These are phyloP conservation scores for Geococcyx californianus DNA, from an alignment of 2,113 vertebrate genomes.

Conservation along the genomic window DNA sequence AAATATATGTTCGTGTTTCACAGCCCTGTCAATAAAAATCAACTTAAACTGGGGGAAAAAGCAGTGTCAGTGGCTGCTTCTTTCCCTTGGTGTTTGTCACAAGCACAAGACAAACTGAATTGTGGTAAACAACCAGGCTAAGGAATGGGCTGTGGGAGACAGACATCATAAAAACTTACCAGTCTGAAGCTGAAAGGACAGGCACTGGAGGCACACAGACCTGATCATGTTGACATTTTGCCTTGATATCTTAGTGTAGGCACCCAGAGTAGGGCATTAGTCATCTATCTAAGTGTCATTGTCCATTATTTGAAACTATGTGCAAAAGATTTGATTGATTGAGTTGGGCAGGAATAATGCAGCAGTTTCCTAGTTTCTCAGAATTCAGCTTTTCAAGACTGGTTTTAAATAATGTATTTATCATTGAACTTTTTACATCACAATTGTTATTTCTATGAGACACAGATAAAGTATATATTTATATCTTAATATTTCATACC, in stretches of 20 bases:
- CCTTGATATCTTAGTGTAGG: not conserved
- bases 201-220: not conserved
- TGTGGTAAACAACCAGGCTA: not conserved
- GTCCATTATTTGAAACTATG: not conserved
- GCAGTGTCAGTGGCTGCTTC: not conserved
- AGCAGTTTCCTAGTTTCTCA: not conserved
- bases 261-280: not conserved
- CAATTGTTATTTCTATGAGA: not conserved
- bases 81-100: not conserved
- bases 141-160: not conserved
- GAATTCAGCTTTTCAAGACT: not conserved
- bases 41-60: not conserved
- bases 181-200: not conserved
- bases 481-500: not conserved
- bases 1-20: not conserved
- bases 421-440: not conserved
- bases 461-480: not conserved
- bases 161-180: not conserved
- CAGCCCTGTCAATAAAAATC: conserved; percentile 24
- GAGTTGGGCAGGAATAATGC: not conserved
- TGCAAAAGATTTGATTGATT: not conserved
- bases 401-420: not conserved
- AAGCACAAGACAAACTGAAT: not conserved
- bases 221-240: not conserved
- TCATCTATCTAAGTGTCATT: not conserved